These are phyloP conservation scores for Pygoscelis antarcticus DNA, from an alignment of 2,113 vertebrate species.

Conservation along the genomic window DNA sequence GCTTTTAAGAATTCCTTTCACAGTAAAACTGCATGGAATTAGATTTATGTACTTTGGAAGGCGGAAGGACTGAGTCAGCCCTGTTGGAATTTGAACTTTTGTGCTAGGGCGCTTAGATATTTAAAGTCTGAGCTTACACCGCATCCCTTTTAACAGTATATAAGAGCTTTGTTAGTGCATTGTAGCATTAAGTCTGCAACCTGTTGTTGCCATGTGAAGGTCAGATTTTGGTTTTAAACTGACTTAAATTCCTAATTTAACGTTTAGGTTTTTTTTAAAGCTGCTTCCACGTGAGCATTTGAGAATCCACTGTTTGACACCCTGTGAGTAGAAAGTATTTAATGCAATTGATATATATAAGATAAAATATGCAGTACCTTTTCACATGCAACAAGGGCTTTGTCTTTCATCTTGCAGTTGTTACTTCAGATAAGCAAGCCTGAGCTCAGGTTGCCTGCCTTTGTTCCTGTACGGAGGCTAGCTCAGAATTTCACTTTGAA, in stretches of 20 bases:
- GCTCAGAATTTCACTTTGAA: slow-evolving; percentile 25
- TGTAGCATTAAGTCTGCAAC: neutral
- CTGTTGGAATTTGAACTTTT: slow-evolving; percentile 62
- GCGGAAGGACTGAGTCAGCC: slow-evolving; percentile 48
- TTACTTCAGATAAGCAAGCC: neutral
- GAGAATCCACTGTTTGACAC: neutral
- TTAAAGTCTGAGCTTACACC: neutral
- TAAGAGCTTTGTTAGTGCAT: neutral
- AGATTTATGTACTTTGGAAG: slow-evolving; percentile 63
- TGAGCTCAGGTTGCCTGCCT: neutral
- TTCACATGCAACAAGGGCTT: neutral
- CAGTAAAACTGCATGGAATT: slow-evolving; percentile 33
- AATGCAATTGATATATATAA: neutral
- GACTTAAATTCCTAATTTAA: neutral
- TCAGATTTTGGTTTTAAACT: neutral
- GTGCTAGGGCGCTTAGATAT: slow-evolving; percentile 4
- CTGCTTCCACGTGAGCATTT: neutral
- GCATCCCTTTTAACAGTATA: neutral
- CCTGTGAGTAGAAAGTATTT: neutral
- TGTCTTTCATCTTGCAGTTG: slow-evolving; percentile 12
- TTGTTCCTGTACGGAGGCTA: neutral
- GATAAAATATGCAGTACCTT: neutral
- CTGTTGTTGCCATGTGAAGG: neutral
- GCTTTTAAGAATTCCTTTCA: slow-evolving; percentile 20
- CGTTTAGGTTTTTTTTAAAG: neutral